These are phyloP conservation scores for Puntigrus tetrazona DNA, from an alignment of 2,113 vertebrate genomes.

Conservation along the genomic window DNA sequence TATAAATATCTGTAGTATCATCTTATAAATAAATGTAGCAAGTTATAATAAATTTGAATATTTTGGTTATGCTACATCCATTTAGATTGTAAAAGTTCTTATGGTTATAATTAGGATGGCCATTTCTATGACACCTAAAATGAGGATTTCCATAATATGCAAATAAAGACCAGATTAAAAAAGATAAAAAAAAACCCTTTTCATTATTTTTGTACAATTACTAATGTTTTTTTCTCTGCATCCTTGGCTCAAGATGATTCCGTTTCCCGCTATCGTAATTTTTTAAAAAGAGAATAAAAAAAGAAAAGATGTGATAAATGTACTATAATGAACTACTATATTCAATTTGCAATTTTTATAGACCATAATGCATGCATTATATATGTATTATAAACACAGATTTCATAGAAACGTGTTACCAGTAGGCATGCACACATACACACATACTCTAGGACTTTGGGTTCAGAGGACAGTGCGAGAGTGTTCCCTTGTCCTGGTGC, in stretches of 20 bases:
- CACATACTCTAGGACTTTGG: neutral
- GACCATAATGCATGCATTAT: neutral
- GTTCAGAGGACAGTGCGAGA: neutral
- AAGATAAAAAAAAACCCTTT: no score
- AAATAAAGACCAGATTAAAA: no score
- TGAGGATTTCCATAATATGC: no score
- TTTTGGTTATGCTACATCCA: neutral
- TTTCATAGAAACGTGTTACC: neutral
- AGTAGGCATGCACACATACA: neutral
- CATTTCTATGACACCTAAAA: no score
- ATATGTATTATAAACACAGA: neutral
- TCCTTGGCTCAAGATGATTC: no score
- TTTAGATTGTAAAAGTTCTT: neutral
- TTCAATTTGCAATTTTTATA: neutral
- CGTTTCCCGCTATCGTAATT: no score
- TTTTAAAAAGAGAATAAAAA: no score
- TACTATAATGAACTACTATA: no score
- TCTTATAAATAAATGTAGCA: neutral
- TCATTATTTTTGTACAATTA: no score
- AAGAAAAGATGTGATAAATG: no score
- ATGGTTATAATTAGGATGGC: no score
- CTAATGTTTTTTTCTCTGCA: no score
- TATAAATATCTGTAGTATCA: neutral
- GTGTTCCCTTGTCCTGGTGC: conserved; percentile 43
- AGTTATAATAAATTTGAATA: neutral